Evolutionary conservation across 2,888 invertebrate species (phyloP).

Genomic region (Ecdyonurus torrentis): DNA sequence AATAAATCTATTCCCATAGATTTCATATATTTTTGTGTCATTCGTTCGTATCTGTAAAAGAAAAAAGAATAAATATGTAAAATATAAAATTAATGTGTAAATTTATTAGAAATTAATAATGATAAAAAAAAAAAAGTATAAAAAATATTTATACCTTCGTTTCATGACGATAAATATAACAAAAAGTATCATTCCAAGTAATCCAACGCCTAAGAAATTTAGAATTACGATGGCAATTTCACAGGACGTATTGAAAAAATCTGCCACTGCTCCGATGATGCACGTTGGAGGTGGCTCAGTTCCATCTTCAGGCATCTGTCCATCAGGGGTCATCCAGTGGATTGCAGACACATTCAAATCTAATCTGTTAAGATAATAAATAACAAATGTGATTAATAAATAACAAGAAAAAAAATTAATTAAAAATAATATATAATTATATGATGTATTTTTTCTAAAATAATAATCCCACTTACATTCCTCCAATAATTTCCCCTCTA

Average conservation of each 20-base stretch:
- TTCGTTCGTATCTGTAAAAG: conserved; percentile 38
- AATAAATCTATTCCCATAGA: conserved; percentile 48
- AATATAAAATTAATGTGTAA: not conserved
- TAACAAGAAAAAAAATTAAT: not conserved
- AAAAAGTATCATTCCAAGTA: conserved; percentile 36
- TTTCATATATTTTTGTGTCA: conserved; percentile 49
- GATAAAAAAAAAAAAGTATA: not conserved
- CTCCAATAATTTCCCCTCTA: conserved; percentile 31
- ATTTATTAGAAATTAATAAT: conserved; percentile 1
- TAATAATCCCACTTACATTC: conserved; percentile 20
- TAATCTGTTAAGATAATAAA: conserved; percentile 19
- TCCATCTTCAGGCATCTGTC: conserved; percentile 49
- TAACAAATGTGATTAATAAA: not conserved
- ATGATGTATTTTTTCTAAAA: conserved; percentile 1
- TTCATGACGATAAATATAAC: conserved; percentile 46
- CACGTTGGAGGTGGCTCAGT: conserved; percentile 40
- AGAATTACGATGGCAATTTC: conserved; percentile 50
- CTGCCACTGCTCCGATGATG: conserved; percentile 42
- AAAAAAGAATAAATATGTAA: conserved; percentile 3
- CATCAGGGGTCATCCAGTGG: conserved; percentile 44
- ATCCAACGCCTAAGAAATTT: conserved; percentile 39
- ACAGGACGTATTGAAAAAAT: conserved; percentile 49
- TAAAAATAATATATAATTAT: not conserved
- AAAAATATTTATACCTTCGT: conserved; percentile 28
- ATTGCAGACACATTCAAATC: conserved; percentile 36